These are phyloP conservation scores for Drosophila macrospina DNA, from an alignment of 2,888 invertebrate genomes.

Conservation along the genomic window DNA sequence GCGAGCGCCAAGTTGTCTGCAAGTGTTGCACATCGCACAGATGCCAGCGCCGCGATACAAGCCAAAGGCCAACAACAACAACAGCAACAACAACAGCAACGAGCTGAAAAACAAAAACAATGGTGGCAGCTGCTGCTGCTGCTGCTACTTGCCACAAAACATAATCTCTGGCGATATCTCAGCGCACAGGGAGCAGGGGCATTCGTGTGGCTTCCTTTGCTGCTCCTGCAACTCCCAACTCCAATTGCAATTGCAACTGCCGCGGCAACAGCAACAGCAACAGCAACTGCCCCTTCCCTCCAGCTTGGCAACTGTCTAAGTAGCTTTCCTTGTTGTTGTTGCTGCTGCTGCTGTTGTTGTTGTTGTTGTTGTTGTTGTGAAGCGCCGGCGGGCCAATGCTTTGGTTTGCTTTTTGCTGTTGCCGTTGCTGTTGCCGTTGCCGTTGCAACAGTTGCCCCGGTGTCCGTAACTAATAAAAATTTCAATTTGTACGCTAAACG, in stretches of 20 bases:
- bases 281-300: neutral
- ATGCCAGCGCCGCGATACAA: conserved; percentile 79
- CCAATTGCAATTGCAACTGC: conserved; percentile 19
- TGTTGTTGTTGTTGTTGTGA: conserved; percentile 21
- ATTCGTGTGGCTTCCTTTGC: conserved; percentile 76
- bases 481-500: conserved; percentile 82
- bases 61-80: conserved; percentile 73
- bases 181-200: conserved; percentile 55
- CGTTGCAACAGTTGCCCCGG: conserved; percentile 41
- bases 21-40: conserved; percentile 81
- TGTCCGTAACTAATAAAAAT: conserved; percentile 81
- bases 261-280: conserved; percentile 36
- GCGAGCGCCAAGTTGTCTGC: conserved; percentile 80
- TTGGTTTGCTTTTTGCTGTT: too few relatives aligned
- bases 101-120: conserved; percentile 73
- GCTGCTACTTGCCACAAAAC: conserved; percentile 78
- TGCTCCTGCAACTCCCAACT: conserved; percentile 22
- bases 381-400: neutral
- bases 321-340: conserved; percentile 50
- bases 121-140: conserved; percentile 72
- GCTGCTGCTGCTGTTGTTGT: conserved; percentile 29
- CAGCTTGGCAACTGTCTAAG: conserved; percentile 52
- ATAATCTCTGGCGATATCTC: conserved; percentile 80
- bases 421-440: conserved; percentile 43
- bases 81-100: conserved; percentile 24